Evolutionary conservation across 2,797 vertebrate genomes (phyloP), one percentile per base, ranked within the genome.

Genomic region (Coracias cyanogaster): DNA sequence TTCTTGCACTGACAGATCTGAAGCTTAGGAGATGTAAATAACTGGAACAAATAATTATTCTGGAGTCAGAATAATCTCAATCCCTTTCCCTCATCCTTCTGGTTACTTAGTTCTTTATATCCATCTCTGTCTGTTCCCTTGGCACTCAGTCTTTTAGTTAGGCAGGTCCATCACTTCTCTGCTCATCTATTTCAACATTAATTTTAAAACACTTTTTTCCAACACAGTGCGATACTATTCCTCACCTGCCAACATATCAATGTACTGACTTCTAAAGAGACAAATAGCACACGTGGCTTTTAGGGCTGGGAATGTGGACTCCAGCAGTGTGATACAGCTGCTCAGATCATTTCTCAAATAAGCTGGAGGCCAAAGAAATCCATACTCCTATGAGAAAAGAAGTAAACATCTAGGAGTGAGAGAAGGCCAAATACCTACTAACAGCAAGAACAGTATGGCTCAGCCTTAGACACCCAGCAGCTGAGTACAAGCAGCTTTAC

Each of bases 21-120:
- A 64, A 45, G 52, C 7, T 49, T 41, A 60, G 10, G 1, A 64
- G 12, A 17, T 9, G 12, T 20, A 81, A 69, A 35, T 33, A 71
- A 46, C 22, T 55, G 20, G 8, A 69, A 73, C 6, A 57, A 67
- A 37, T 41, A 67, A 57, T 39, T 46, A 62, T 33, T 79, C 61
- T 66, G 16, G 28, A 52, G 31, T 20, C 14, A 66, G 41, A 84
- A 26, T 6, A 43, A 66, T 33, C 24, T 69, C 43, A 48, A 65
- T 21, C 15, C 8, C 16, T 71, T 88, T 85, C 54, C 31, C 6
- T 48, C 28, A 21, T 54, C 10, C 4, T 57, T 57, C 46, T 49
- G 10, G 3, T 57, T 76, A 24, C 10, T 43, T 20, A 11, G 0
- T 4, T 49, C 72, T 29, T 46, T 1, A 33, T 10, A 20, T 5